Base-by-base conservation (phyloP, 1,140 invertebrate species). In the Asbolus verrucosus region DNA sequence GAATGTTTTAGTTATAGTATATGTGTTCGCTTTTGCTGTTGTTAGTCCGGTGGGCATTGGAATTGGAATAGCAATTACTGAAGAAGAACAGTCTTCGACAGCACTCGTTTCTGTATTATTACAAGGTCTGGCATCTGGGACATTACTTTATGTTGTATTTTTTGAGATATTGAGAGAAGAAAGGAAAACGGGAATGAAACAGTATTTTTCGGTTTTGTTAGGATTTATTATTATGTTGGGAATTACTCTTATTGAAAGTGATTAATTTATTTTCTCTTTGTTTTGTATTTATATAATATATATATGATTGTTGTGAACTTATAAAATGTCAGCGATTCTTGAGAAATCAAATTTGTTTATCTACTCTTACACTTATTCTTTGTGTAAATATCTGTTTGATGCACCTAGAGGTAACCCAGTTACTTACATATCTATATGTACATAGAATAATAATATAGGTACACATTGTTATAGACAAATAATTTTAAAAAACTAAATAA, bases 161-260 rank as follows among this genome's bases (percentile, higher is more conserved):
- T 90, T 90, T 75, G 89, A 90, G 79, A 86, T 91, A 14, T 77
- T 90, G 6, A 84, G 87, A 69, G 83, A 84, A 27, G 82, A 87
- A 36, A 79, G 82, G n/a, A 80, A 73, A 61, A 83, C 82, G 0
- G 92, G 92, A 0, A 79, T 94, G 9, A 75, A 89, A 0, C 90
- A 93, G 75, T 87, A 90, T 71, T 70, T 88, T 5, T 85, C 90
- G 4, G 87, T 94, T 19, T 79, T 94, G 15, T 69, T 89, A 21
- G 93, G 92, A 67, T 94, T 94, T 81, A 79, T 86, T 68, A 79
- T 92, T 59, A 94, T 94, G 92, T 87, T 94, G 66, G 89, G 88
- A 5, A 72, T 79, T 9, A 80, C 78, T 19, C 16, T 75, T 16
- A 36, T 67, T 6, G 50, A 63, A 39, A 39, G 15, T 39, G 61